These are phyloP conservation scores for Sericinus montela DNA, from an alignment of 2,888 invertebrate species.

Conservation along the genomic window DNA sequence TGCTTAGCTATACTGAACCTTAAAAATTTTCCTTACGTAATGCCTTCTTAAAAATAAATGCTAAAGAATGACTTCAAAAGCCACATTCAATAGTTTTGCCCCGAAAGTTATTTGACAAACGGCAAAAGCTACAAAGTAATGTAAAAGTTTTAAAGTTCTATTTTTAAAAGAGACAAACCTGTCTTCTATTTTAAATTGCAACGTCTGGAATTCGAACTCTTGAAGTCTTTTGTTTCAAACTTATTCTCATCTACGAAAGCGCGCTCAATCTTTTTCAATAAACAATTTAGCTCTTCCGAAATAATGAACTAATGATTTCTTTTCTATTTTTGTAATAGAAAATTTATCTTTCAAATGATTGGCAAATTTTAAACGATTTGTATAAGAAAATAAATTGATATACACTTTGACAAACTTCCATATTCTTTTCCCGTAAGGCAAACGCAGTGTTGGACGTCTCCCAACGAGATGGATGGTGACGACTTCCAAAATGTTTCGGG, in stretches of 20 bases:
- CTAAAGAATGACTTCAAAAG: slow-evolving; percentile 4
- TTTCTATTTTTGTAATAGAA: too few relatives aligned
- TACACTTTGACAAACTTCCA: too few relatives aligned
- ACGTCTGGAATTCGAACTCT: slow-evolving; percentile 9
- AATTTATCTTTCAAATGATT: too few relatives aligned
- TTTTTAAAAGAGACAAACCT: slow-evolving; percentile 16
- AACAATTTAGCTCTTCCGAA: too few relatives aligned
- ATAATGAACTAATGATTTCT: too few relatives aligned
- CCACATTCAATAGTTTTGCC: slow-evolving; percentile 5
- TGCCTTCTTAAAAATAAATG: not conserved
- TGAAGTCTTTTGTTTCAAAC: slow-evolving; percentile 10
- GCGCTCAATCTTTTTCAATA: slow-evolving; percentile 5
- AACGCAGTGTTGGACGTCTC: too few relatives aligned
- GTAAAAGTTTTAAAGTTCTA: slow-evolving; percentile 17
- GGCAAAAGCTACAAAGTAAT: slow-evolving; percentile 10
- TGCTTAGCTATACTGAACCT: too few relatives aligned
- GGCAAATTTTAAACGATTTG: too few relatives aligned
- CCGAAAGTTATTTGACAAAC: slow-evolving; percentile 9
- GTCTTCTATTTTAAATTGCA: slow-evolving; percentile 18
- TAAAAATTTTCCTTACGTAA: not conserved
- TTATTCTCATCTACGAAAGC: not conserved
- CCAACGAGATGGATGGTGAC: too few relatives aligned
- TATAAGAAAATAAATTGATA: too few relatives aligned
- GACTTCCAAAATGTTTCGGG: too few relatives aligned
- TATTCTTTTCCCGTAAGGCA: too few relatives aligned